These are phyloP conservation scores for Sylvicapra grimmia DNA, from an alignment of 2,113 vertebrate genomes.

Conservation along the genomic window DNA sequence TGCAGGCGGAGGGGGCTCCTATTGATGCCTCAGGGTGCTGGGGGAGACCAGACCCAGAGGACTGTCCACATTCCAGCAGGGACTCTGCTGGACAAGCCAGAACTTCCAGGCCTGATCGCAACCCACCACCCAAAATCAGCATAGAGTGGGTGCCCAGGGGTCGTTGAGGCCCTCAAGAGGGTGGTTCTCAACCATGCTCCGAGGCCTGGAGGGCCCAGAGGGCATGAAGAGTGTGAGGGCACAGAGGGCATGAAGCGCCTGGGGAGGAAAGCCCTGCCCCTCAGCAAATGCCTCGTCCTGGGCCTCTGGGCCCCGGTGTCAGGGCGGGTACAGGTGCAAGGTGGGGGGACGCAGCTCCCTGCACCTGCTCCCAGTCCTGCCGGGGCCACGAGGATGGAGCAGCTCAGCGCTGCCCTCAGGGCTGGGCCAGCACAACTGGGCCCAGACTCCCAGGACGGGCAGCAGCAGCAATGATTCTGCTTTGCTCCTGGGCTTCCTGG, in stretches of 20 bases:
- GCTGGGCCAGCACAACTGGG: too few relatives aligned
- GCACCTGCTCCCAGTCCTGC: neutral
- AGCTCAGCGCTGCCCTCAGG: neutral
- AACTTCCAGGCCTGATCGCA: neutral
- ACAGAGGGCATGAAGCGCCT: fast-evolving
- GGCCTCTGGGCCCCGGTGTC: fast-evolving
- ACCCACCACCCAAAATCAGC: neutral
- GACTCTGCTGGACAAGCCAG: neutral
- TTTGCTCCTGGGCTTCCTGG: neutral
- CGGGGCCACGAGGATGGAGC: too few relatives aligned
- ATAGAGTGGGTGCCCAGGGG: neutral
- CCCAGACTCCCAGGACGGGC: fast-evolving
- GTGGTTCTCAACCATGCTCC: neutral
- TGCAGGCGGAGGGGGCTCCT: fast-evolving
- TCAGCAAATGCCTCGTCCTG: fast-evolving
- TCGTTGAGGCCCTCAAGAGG: neutral
- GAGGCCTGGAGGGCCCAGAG: neutral
- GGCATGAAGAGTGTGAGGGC: too few relatives aligned
- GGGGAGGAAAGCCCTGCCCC: neutral
- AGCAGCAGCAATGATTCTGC: neutral
- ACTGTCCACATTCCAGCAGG: too few relatives aligned
- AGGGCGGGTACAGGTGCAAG: neutral
- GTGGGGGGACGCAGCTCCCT: neutral
- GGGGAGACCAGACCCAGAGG: too few relatives aligned
- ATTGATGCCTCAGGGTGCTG: fast-evolving